phyloP scores from a whole-genome alignment of 2,797 vertebrate species.

The Peromyscus eremicus region DNA sequence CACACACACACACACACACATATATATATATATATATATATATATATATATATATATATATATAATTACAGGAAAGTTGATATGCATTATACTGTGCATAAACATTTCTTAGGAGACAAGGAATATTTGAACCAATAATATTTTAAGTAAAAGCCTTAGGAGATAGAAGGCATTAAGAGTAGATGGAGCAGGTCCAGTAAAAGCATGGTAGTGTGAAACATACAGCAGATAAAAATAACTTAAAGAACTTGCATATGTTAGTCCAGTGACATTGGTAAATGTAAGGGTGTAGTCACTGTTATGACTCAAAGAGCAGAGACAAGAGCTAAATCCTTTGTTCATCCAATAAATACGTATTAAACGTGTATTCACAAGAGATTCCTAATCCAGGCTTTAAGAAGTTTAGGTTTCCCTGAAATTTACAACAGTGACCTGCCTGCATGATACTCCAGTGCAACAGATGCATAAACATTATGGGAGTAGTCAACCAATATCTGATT shows the following conservation, averaged over 20 bases:
- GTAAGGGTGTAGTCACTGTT: background rate
- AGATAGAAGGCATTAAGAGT: background rate
- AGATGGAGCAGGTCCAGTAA: background rate
- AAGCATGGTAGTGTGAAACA: background rate
- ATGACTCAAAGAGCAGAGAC: background rate
- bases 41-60: background rate
- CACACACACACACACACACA: too few species aligned
- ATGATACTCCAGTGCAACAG: too few species aligned
- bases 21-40: too few species aligned
- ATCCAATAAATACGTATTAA: slow-evolving; percentile 26
- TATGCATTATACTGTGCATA: background rate
- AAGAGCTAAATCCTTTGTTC: background rate
- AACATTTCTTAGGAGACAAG: background rate
- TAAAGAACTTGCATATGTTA: background rate
- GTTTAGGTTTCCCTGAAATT: background rate
- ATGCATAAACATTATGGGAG: background rate
- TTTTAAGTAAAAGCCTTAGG: background rate
- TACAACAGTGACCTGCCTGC: background rate
- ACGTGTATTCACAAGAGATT: slow-evolving; percentile 5
- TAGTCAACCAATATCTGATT: background rate
- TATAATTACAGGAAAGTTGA: background rate
- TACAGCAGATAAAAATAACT: background rate
- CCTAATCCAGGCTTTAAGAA: slow-evolving; percentile 42
- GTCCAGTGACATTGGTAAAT: background rate
- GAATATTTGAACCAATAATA: background rate